Conservation (phyloP, 2,113 vertebrate species). For the Podocnemis expansa region DNA sequence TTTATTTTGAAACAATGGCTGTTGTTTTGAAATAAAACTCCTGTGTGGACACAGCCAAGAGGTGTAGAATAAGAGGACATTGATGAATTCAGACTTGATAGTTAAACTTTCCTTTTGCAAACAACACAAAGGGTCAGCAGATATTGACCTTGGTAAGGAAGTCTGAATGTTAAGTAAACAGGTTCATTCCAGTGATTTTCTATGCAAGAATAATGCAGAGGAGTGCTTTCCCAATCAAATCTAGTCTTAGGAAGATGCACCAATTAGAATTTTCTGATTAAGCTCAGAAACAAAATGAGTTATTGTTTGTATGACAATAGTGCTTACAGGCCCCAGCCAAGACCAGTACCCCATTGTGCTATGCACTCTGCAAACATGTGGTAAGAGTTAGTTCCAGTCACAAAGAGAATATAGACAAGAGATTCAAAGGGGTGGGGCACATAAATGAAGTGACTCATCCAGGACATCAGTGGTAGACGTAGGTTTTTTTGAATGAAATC, state of each 20-base stretch:
- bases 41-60: too few relatives aligned
- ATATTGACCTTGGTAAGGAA: not conserved
- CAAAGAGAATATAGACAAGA: not conserved
- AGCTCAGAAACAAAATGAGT: not conserved
- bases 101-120: not conserved
- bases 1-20: too few relatives aligned
- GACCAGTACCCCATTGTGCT: not conserved
- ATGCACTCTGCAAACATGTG: not conserved
- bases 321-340: not conserved
- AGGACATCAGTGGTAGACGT: too few relatives aligned
- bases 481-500: too few relatives aligned
- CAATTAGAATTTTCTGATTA: not conserved
- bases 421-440: too few relatives aligned
- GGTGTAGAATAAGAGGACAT: not conserved
- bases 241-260: not conserved
- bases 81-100: not conserved
- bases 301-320: not conserved
- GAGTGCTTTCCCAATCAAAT: not conserved
- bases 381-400: not conserved
- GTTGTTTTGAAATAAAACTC: too few relatives aligned
- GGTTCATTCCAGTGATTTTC: not conserved
- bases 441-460: too few relatives aligned
- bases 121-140: not conserved
- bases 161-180: not conserved
- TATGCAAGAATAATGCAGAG: not conserved